Evolutionary conservation across 2,113 vertebrate genomes (phyloP), one percentile per base, ranked within the genome.

Genomic region (Lepisosteus oculatus): DNA sequence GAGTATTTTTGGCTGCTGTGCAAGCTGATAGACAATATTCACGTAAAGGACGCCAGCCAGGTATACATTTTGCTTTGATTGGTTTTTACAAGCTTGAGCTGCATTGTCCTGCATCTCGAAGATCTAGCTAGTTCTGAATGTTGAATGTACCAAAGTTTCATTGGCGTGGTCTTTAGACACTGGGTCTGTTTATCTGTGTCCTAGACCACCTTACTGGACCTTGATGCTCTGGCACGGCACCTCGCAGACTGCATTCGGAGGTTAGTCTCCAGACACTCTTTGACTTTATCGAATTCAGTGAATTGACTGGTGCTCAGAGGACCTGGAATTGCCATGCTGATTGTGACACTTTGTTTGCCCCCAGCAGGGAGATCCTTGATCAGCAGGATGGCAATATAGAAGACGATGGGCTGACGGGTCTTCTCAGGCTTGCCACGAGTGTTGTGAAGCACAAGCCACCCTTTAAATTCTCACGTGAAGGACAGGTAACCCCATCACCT

Each of bases 1-100:
- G 97, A 99, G 59, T 99, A 99, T 86, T 99, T 99, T 88, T 99
- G 97, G 97, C 91, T 99, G 82, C 94, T 99, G 43, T 99, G 97
- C 81, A 99, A 99, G 86, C 94, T 99, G 87, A 97, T 98, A 69
- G 97, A 99, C 87, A 99, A 99, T 87, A 99, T 99, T 86, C 97
- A 99, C 6, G 96, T 99, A 62, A 99, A 99, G 85, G 97, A 99
- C 72, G 95, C 97, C 73, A 96, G 94, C 86, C 97, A 99, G 94
- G 96, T 98, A 87, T n/a, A 89, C 80, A 13, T 59, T n/a, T 59
- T 59, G 5, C 5, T 2, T 59, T n/a, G 47, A 9, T 9, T 51
- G 9, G 0, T 51, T 51, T 51, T 51, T 5, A 5, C 9, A 9
- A 6, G 47, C 9, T 51, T 29, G 29, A 29, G 29, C 29, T 29